Conservation (phyloP, 2,113 vertebrate genomes). For the Ophiodon elongatus region DNA sequence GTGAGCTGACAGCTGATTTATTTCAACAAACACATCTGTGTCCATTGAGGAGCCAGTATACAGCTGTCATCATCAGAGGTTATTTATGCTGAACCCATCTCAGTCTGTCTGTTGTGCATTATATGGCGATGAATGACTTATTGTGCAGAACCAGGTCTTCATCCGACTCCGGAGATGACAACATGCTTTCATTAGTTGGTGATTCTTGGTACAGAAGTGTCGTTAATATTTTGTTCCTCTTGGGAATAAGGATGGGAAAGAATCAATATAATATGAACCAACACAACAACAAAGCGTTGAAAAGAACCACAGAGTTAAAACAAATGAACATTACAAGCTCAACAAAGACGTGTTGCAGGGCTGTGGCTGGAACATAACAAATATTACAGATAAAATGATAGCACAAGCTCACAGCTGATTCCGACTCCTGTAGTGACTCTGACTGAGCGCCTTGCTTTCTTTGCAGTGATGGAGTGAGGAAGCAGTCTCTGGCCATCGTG, state of each 20-base stretch:
- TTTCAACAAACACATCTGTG: neutral
- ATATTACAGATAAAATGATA: neutral
- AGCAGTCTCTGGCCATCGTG: constrained; percentile 92
- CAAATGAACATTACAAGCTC: neutral
- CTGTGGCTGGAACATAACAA: neutral
- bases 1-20: neutral
- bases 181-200: neutral
- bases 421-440: neutral
- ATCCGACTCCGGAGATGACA: neutral
- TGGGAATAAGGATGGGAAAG: neutral
- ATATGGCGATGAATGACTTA: neutral
- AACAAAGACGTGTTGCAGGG: neutral
- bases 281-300: neutral
- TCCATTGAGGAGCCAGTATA: neutral
- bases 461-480: constrained; percentile 86
- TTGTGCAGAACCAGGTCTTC: neutral
- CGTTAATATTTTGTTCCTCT: neutral
- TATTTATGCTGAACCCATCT: neutral
- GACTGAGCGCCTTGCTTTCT: neutral
- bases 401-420: neutral
- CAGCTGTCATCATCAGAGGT: neutral
- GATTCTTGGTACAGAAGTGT: neutral
- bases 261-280: neutral
- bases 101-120: neutral
- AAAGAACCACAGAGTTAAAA: neutral